Evolutionary conservation across 1,140 invertebrate species (phyloP), one percentile per base, ranked within the genome.

Genomic region (Diorhabda elongata): DNA sequence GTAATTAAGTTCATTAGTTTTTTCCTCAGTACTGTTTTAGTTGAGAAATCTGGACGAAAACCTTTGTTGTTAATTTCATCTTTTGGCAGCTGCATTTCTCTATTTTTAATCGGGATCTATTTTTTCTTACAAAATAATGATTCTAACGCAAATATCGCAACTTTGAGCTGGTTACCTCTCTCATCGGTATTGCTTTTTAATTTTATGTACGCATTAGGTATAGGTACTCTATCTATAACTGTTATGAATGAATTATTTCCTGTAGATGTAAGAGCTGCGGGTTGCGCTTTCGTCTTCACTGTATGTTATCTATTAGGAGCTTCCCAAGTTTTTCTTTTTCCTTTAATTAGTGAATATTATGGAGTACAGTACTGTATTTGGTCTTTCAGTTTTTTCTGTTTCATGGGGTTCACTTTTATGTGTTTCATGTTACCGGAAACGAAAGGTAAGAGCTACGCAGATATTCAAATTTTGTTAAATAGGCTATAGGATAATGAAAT

Each of bases 231-330:
- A 7, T 91, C 93, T 0, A 94, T 93, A 92, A 87, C 92, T 2
- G 86, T 96, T 43, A 90, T 94, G 85, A 90, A 89, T 3, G 92
- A 96, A 81, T 87, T 95, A 72, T 92, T 95, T 73, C 88, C 93
- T 2, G 83, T 88, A 0, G 88, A 90, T 72, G 87, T 93, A 2
- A 91, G 92, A 77, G 89, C 91, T 0, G 82, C 87, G 3, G 92
- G 92, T 2, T 89, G 90, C 1, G 88, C 90, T 0, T 83, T 93
- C 4, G 90, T 91, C 0, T n/a, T 64, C 4, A 52, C 63, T 52
- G 56, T 64, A 3, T 6, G 44, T 26, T 5, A 43, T 3, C 6
- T 64, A 7, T 7, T 64, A 8, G 44, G 44, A 5, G 6, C 26
- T 11, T 41, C 45, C 5, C 26, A 45, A 5, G 5, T 11, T 3